Conservation (phyloP, 2,888 invertebrate species). For the Dryocosmus kuriphilus region DNA sequence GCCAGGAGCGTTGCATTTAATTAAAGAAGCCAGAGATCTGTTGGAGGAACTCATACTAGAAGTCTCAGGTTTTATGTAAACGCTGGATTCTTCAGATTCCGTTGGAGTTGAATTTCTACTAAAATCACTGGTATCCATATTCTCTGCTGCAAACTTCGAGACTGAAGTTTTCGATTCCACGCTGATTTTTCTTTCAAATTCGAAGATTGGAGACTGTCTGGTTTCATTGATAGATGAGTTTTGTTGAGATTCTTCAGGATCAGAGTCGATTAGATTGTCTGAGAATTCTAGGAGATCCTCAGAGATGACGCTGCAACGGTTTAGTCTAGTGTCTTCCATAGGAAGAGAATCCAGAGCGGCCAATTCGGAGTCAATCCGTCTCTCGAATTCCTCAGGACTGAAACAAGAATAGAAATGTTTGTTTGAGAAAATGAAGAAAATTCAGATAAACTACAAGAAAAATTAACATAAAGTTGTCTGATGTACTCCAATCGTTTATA, state of each 20-base stretch:
- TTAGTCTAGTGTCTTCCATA: conserved; percentile 69
- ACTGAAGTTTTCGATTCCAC: conserved; percentile 59
- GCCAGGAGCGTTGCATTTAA: neutral
- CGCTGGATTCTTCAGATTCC: conserved; percentile 50
- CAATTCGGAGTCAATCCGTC: conserved; percentile 82
- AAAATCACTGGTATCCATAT: conserved; percentile 48
- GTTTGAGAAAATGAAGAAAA: neutral
- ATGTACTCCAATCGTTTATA: neutral
- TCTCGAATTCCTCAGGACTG: conserved; percentile 80
- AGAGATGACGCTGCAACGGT: conserved; percentile 72
- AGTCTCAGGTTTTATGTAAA: conserved; percentile 26
- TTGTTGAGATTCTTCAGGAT: conserved; percentile 51
- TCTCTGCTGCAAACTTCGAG: conserved; percentile 47
- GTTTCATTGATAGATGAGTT: conserved; percentile 43
- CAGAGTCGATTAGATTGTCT: conserved; percentile 69
- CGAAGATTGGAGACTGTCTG: conserved; percentile 49
- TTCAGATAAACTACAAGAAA: neutral
- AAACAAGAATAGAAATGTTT: conserved; percentile 29
- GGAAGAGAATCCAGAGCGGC: conserved; percentile 81
- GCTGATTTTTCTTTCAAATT: conserved; percentile 59
- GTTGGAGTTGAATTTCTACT: conserved; percentile 61
- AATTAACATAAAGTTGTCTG: too few relatives aligned
- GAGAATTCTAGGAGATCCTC: conserved; percentile 73
- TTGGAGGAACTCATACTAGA: conserved; percentile 25
- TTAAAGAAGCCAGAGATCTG: conserved; percentile 44